Conservation (phyloP, 1,140 invertebrate genomes). For the Plectus sambesii region DNA sequence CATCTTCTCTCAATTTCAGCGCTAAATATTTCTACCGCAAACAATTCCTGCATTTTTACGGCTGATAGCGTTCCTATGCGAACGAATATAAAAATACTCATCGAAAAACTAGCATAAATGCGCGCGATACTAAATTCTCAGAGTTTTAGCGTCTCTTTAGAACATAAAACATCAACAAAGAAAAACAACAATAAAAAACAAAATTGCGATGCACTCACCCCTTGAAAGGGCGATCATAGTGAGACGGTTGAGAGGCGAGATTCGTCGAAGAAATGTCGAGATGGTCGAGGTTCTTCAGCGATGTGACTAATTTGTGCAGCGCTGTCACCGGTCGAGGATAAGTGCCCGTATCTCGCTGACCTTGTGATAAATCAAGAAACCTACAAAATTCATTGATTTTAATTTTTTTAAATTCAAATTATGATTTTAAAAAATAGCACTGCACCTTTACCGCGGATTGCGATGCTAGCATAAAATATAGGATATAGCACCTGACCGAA, state of each 20-base stretch:
- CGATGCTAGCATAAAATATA: too few relatives aligned
- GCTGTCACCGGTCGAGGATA: constrained; percentile 58
- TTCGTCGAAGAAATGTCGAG: constrained; percentile 82
- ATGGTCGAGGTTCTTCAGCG: constrained; percentile 61
- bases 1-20: too few relatives aligned
- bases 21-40: too few relatives aligned
- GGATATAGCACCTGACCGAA: too few relatives aligned
- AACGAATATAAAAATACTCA: too few relatives aligned
- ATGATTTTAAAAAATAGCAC: constrained; percentile 1
- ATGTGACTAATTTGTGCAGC: constrained; percentile 59
- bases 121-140: too few relatives aligned
- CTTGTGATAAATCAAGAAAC: constrained; percentile 68
- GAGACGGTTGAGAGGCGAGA: constrained; percentile 61
- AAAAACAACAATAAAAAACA: constrained; percentile 7
- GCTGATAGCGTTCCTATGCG: too few relatives aligned
- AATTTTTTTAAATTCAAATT: constrained; percentile 13
- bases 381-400: constrained; percentile 47
- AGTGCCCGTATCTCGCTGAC: constrained; percentile 55
- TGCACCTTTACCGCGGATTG: constrained; percentile 1
- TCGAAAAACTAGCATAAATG: too few relatives aligned
- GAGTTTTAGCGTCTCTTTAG: too few relatives aligned
- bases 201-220: constrained; percentile 4
- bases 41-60: too few relatives aligned
- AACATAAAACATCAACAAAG: too few relatives aligned
- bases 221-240: constrained; percentile 15